Conservation (phyloP, 2,888 invertebrate genomes). For the Cheiracanthium punctorium region DNA sequence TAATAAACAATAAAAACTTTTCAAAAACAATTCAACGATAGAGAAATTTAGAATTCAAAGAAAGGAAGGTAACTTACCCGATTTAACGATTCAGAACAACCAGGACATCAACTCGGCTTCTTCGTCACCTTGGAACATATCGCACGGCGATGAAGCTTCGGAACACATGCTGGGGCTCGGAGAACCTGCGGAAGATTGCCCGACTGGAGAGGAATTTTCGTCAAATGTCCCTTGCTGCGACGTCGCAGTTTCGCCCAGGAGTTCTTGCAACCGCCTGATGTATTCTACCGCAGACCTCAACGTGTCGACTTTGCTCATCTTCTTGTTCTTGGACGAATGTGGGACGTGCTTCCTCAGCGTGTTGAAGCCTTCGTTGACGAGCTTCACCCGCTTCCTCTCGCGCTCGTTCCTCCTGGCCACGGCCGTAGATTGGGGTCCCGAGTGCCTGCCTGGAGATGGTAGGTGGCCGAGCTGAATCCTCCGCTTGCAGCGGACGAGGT, state of each 20-base stretch:
- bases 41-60: not conserved
- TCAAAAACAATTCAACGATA: too few species aligned
- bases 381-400: constrained; percentile 94
- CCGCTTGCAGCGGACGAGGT: constrained; percentile 56
- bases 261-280: constrained; percentile 87
- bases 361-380: constrained; percentile 84
- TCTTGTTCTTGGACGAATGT: constrained; percentile 77
- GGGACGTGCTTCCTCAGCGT: constrained; percentile 92
- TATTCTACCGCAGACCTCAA: constrained; percentile 92
- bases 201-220: constrained; percentile 66
- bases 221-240: constrained; percentile 12
- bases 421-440: constrained; percentile 79
- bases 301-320: constrained; percentile 81
- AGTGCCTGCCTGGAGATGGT: constrained; percentile 21
- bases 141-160: constrained; percentile 79
- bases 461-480: constrained; percentile 65
- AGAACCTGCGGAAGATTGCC: constrained; percentile 78
- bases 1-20: too few species aligned
- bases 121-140: constrained; percentile 81
- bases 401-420: constrained; percentile 93
- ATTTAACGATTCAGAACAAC: constrained; percentile 79
- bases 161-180: constrained; percentile 85
- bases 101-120: constrained; percentile 84
- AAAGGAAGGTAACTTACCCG: constrained; percentile 18
- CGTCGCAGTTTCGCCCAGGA: constrained; percentile 78